Evolutionary conservation across 2,797 vertebrate species (phyloP).

Genomic region (Clarias platycephalus): DNA sequence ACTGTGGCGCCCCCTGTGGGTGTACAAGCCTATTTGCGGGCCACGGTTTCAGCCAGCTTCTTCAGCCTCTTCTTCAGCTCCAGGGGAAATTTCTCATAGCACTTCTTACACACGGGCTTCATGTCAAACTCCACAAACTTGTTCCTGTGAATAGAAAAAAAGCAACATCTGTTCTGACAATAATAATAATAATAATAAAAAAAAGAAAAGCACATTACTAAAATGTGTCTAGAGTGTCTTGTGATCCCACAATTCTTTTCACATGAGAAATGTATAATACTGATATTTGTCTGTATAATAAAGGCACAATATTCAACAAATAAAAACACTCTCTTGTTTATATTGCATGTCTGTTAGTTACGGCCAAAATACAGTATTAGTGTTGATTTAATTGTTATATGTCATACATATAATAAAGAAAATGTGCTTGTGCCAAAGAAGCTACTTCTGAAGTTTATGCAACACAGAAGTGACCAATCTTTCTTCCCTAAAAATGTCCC

Average conservation of each 20-base stretch:
- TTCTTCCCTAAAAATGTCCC: too few relatives aligned
- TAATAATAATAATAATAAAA: not conserved
- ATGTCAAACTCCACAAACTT: conserved; percentile 99
- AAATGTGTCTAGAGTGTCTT: not conserved
- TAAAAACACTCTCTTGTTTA: not conserved
- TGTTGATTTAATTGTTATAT: too few relatives aligned
- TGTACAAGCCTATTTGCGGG: conserved; percentile 81
- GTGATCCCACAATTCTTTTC: not conserved
- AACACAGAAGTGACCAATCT: too few relatives aligned
- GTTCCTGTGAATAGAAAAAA: conserved; percentile 78
- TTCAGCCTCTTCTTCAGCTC: conserved; percentile 98
- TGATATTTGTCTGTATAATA: not conserved
- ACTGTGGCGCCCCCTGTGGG: not conserved
- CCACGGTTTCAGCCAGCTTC: conserved; percentile 91
- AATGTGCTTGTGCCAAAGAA: too few relatives aligned
- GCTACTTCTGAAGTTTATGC: too few relatives aligned
- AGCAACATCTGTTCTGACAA: not conserved
- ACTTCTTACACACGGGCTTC: conserved; percentile 99
- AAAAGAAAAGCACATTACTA: not conserved
- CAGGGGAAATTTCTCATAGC: conserved; percentile 98
- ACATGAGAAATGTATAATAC: not conserved
- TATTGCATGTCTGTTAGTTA: too few relatives aligned
- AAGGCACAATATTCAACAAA: not conserved
- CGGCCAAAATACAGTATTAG: too few relatives aligned
- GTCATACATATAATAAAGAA: too few relatives aligned